Base-by-base conservation (phyloP, 23 tunicate genomes). In the Styela clava region DNA sequence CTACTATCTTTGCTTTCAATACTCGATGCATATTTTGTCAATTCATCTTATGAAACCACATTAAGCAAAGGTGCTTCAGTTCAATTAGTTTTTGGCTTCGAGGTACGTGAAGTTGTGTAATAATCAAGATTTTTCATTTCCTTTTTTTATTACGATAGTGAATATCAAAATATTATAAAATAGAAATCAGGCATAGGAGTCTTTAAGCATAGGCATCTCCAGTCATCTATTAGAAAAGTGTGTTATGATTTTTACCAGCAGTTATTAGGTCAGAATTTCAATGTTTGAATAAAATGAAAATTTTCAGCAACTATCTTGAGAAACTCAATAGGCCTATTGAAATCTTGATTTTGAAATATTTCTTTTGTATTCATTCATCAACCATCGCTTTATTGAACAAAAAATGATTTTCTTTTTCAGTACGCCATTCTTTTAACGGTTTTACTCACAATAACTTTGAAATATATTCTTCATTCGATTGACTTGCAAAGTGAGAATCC, bases 51-150 rank as follows among this genome's bases (percentile, higher is more conserved):
- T 56, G 63, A 84, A 33, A 61, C 82, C 19, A 89, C 92, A 9
- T 51, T 89, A 1, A 80, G 83, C 9, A 95, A 95, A 83, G 96
- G 96, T 19, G 88, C 96, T 63, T 83, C 99, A 20, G 99, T 95
- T 24, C 99, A 95, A 81, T 64, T 95, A 29, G 99, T 95, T 24
- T 95, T 95, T 74, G 99, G 99, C 5, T 95, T 95, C 83, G 99
- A 95, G 87, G 97, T 91, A 52, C 20, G 33, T 1, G 18, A 25
- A 28, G 44, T 83, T n/a, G n/a, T n/a, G n/a, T n/a, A n/a, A n/a
- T n/a, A n/a, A n/a, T n/a, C n/a, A 23, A 9, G 20, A 20, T 61
- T 27, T 12, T 78, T 32, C 33, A 31, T n/a, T 31, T 31, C 33
- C 33, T 0, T 74, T n/a, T 34, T 0, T 37, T 20, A 33, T 21